Conservation (phyloP, 1,140 invertebrate species). For the Micrasema minimum region DNA sequence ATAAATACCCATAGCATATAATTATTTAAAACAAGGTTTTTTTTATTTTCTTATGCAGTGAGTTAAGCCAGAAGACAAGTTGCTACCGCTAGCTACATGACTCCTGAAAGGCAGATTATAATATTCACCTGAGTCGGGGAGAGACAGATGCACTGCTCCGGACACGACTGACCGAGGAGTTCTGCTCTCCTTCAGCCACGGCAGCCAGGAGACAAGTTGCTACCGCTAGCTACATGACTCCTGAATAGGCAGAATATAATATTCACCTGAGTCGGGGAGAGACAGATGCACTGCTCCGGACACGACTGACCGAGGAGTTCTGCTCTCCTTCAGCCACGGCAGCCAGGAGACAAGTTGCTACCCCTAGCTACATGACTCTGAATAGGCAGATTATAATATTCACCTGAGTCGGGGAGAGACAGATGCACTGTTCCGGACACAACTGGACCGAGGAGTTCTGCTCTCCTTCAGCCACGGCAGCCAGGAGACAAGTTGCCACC, state of each 20-base stretch:
- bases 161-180: constrained; percentile 77
- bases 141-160: constrained; percentile 81
- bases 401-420: constrained; percentile 84
- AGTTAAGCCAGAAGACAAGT: constrained; percentile 50
- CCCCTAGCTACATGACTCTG: constrained; percentile 55
- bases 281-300: constrained; percentile 81
- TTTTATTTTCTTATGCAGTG: constrained; percentile 68
- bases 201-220: constrained; percentile 49
- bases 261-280: constrained; percentile 82
- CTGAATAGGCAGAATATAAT: too few species aligned
- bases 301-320: constrained; percentile 77
- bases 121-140: constrained; percentile 81
- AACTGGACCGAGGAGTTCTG: constrained; percentile 75
- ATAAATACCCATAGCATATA: too few species aligned
- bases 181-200: constrained; percentile 66
- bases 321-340: constrained; percentile 64
- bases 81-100: constrained; percentile 51
- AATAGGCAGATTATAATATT: too few species aligned
- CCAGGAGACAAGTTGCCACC: constrained; percentile 44
- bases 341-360: constrained; percentile 47
- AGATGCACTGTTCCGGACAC: constrained; percentile 82
- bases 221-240: constrained; percentile 52
- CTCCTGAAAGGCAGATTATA: too few species aligned
- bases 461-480: constrained; percentile 61
- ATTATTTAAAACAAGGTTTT: too few species aligned